A percentile compares a stretch with the other conserved stretches of the same genome.
phyloP scores from a whole-genome alignment of 2,113 vertebrate species.

The Rhinichthys klamathensis region DNA sequence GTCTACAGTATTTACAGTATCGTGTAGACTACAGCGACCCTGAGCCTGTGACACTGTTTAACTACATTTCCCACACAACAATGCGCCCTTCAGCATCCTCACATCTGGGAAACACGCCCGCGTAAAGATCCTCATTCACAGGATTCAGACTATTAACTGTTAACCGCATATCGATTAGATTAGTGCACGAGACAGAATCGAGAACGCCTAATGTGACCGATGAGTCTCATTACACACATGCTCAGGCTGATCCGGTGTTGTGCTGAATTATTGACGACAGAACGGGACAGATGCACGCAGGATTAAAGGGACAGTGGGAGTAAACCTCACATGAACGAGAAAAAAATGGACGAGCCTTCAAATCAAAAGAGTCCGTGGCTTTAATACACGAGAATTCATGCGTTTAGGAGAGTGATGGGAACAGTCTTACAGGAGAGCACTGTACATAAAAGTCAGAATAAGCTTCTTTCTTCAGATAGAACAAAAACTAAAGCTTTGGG shows the following conservation, averaged over 20 bases:
- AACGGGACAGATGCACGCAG: not conserved
- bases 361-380: not conserved
- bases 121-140: not conserved
- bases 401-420: slow-evolving; percentile 32
- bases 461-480: not conserved
- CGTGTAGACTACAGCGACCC: not conserved
- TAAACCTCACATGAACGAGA: not conserved
- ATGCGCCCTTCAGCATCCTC: not conserved
- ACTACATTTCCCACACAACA: slow-evolving; percentile 53
- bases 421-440: slow-evolving; percentile 38
- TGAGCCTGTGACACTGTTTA: not conserved
- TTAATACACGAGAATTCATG: not conserved
- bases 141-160: not conserved
- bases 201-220: not conserved
- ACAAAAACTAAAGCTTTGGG: slow-evolving; percentile 21
- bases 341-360: not conserved
- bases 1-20: not conserved
- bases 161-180: not conserved
- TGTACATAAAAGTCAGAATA: not conserved
- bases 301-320: slow-evolving; percentile 18
- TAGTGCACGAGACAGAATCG: not conserved
- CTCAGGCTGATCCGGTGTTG: slow-evolving; percentile 16
- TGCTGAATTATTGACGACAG: slow-evolving; percentile 50
- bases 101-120: slow-evolving; percentile 24
- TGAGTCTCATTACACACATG: slow-evolving; percentile 48